These are phyloP conservation scores for Megathymus violae DNA, from an alignment of 1,140 invertebrate species.

Conservation along the genomic window DNA sequence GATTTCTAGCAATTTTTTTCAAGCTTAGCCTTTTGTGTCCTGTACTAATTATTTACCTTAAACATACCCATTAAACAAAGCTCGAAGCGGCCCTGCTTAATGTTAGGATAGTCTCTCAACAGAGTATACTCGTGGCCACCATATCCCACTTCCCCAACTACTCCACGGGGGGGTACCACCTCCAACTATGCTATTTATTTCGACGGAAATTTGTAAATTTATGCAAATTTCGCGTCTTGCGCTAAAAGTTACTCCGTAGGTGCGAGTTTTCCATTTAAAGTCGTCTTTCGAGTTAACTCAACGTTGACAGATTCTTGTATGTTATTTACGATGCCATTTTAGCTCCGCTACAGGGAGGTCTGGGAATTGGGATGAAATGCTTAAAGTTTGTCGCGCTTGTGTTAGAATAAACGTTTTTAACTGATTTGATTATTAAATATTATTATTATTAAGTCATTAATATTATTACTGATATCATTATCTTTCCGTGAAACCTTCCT, in stretches of 20 bases:
- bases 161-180: constrained; percentile 41
- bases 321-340: constrained; percentile 33
- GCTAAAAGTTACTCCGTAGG: constrained; percentile 60
- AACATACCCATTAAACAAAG: too few relatives aligned
- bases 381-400: background rate
- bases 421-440: background rate
- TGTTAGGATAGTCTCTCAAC: background rate
- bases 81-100: too few relatives aligned
- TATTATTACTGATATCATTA: too few relatives aligned
- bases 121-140: constrained; percentile 3
- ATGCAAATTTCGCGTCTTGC: constrained; percentile 81
- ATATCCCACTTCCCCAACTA: constrained; percentile 41
- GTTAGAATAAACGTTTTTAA: background rate
- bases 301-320: constrained; percentile 29
- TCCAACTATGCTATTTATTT: constrained; percentile 67
- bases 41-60: too few relatives aligned
- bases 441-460: too few relatives aligned
- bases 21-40: too few relatives aligned
- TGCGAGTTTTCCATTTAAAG: constrained; percentile 45
- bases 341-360: background rate
- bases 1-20: too few relatives aligned
- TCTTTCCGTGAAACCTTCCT: too few relatives aligned
- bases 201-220: constrained; percentile 80
- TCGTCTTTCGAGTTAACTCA: constrained; percentile 33
- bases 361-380: background rate